phyloP scores from a whole-genome alignment of 2,888 invertebrate species.

The Drosophila testacea region DNA sequence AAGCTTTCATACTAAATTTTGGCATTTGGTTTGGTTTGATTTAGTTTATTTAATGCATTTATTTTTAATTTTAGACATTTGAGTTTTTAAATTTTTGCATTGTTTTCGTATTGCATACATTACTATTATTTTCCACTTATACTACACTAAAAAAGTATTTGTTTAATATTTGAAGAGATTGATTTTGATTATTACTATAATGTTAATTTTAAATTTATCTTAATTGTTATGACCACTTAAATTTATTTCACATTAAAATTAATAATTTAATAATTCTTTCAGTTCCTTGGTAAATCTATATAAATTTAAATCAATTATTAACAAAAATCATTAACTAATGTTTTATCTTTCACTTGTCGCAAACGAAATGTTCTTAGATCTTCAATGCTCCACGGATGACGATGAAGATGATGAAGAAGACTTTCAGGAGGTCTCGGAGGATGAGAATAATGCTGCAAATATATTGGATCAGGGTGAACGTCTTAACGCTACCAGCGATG shows the following conservation, averaged over 20 bases:
- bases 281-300: slow-evolving; percentile 19
- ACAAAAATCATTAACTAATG: slow-evolving; percentile 2
- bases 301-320: neutral
- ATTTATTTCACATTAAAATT: neutral
- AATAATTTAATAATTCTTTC: slow-evolving; percentile 18
- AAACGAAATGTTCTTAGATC: slow-evolving; percentile 84
- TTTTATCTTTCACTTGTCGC: neutral
- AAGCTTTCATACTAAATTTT: slow-evolving; percentile 46
- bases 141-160: neutral
- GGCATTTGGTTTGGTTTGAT: slow-evolving; percentile 37
- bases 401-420: slow-evolving; percentile 88
- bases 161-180: neutral
- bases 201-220: slow-evolving; percentile 6
- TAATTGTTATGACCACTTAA: neutral
- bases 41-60: slow-evolving; percentile 15
- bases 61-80: slow-evolving; percentile 5
- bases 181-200: neutral
- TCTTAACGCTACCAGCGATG: slow-evolving; percentile 56
- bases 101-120: neutral
- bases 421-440: slow-evolving; percentile 87
- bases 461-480: slow-evolving; percentile 84
- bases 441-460: slow-evolving; percentile 86
- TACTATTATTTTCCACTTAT: neutral
- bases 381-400: slow-evolving; percentile 90
- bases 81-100: neutral